Evolutionary conservation across 2,113 vertebrate species (phyloP).

Genomic region (Myotis brandtii): DNA sequence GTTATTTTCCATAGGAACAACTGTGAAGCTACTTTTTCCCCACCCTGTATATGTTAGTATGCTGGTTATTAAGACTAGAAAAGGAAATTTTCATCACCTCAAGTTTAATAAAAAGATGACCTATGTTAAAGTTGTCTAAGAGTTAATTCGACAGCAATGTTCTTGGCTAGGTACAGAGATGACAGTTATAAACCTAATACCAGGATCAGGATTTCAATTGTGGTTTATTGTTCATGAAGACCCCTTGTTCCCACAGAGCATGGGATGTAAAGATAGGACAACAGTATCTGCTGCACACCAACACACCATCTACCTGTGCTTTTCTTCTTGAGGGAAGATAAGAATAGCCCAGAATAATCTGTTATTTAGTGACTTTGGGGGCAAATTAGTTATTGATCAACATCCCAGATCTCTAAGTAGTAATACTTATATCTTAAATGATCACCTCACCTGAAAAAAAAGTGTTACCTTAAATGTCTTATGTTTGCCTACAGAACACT

Average conservation of each 20-base stretch:
- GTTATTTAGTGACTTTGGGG: neutral
- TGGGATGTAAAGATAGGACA: neutral
- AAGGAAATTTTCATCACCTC: neutral
- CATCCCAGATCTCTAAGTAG: neutral
- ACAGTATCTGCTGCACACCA: neutral
- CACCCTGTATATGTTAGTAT: neutral
- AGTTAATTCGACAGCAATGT: neutral
- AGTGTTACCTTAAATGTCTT: neutral
- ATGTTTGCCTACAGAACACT: neutral
- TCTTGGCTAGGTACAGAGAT: neutral
- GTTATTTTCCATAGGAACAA: neutral
- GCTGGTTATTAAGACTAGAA: neutral
- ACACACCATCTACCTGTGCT: neutral
- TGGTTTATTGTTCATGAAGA: neutral
- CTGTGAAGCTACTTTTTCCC: neutral
- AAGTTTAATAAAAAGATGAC: neutral
- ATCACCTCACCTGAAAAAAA: neutral
- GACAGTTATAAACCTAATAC: neutral
- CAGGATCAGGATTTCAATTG: neutral
- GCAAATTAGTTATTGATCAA: neutral
- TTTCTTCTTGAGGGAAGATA: neutral
- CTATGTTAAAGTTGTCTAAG: neutral
- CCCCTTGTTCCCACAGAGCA: neutral
- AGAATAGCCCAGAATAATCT: neutral
- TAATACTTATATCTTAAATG: neutral